Percentiles rank a stretch among this genome's conserved stretches.
phyloP scores from a whole-genome alignment of 2,888 invertebrate species.

The Nomada lathburiana region DNA sequence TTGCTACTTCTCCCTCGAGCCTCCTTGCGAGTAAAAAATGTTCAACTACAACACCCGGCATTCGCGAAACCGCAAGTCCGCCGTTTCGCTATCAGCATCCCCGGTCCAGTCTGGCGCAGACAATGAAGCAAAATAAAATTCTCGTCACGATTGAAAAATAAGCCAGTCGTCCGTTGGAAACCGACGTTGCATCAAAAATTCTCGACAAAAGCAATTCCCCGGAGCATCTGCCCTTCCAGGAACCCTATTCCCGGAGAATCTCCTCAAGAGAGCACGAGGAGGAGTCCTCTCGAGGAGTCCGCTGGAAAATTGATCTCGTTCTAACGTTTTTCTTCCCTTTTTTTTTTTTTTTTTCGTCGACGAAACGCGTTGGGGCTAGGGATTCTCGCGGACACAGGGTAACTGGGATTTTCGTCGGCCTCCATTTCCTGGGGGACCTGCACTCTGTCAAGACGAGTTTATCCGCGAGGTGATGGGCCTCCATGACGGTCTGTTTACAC shows the following conservation, averaged over 20 bases:
- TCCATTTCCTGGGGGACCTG: conserved; percentile 71
- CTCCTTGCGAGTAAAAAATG: no score
- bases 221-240: conserved; percentile 16
- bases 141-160: no score
- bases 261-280: conserved; percentile 27
- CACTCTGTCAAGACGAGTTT: conserved; percentile 73
- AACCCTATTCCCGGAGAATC: not conserved
- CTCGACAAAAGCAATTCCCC: conserved; percentile 5
- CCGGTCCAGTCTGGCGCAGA: no score
- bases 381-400: conserved; percentile 48
- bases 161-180: not conserved
- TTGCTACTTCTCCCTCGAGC: no score
- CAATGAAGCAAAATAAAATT: no score
- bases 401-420: conserved; percentile 61
- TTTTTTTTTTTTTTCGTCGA: conserved; percentile 22
- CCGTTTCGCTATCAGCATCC: no score
- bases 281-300: conserved; percentile 18
- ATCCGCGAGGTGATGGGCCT: conserved; percentile 68
- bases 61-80: no score
- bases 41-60: no score
- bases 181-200: conserved; percentile 6
- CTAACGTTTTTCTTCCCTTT: conserved; percentile 20
- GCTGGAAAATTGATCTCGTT: conserved; percentile 56
- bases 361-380: conserved; percentile 48
- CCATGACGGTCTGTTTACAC: conserved; percentile 65